Evolutionary conservation across 2,797 vertebrate species (phyloP).

Genomic region (Sciurus carolinensis): DNA sequence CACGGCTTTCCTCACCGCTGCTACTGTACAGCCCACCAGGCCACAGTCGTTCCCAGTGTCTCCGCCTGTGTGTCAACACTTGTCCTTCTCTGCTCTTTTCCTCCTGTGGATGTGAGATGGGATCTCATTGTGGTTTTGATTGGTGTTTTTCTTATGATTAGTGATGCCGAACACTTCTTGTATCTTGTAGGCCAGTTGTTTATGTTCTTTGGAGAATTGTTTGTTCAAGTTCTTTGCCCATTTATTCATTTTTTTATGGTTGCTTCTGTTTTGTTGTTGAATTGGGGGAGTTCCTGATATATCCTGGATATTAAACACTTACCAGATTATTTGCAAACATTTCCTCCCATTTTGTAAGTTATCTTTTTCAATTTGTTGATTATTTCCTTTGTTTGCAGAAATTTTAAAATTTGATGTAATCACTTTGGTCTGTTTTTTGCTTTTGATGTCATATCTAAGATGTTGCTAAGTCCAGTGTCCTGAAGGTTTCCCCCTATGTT

Average conservation of each 20-base stretch:
- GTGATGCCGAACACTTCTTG: no score
- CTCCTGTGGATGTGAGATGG: not conserved
- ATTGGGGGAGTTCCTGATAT: not conserved
- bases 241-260: not conserved
- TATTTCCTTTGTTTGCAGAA: not conserved
- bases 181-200: no score
- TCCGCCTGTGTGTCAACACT: not conserved
- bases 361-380: not conserved
- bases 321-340: not conserved
- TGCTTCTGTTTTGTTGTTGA: not conserved
- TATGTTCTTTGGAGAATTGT: not conserved
- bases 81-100: not conserved
- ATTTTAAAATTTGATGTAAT: not conserved
- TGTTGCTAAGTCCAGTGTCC: no score
- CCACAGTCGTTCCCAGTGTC: not conserved
- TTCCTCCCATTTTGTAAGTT: not conserved
- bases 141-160: not conserved
- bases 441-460: no score
- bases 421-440: not conserved
- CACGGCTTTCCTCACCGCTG: not conserved
- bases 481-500: no score
- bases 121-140: not conserved
- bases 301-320: not conserved
- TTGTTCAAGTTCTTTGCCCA: not conserved
- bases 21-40: not conserved